These are phyloP conservation scores for Sylvilagus floridanus DNA, from an alignment of 2,797 vertebrate species.

Conservation along the genomic window DNA sequence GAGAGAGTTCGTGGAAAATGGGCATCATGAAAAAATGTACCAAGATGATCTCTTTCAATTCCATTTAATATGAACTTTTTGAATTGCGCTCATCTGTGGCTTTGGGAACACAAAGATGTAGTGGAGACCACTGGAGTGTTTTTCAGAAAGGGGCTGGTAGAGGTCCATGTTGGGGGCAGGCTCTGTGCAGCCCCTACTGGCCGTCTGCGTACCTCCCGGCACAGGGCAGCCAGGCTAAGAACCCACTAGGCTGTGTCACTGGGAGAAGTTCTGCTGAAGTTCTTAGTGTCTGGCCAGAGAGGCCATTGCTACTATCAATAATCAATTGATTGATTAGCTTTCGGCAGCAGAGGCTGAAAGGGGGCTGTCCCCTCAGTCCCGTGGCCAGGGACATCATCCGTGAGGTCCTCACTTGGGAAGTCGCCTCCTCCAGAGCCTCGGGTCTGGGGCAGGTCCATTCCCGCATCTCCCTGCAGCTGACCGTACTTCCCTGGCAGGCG, in stretches of 20 bases:
- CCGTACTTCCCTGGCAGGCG: background rate
- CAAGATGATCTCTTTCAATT: no score
- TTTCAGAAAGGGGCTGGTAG: background rate
- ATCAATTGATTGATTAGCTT: no score
- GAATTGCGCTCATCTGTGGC: rapidly evolving
- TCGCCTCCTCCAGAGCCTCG: background rate
- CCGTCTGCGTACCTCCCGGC: background rate
- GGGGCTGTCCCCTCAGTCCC: background rate
- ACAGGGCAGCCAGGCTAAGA: background rate
- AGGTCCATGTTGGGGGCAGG: no score
- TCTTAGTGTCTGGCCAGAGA: background rate
- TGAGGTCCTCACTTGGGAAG: rapidly evolving
- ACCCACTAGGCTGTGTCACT: background rate
- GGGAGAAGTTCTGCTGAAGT: no score
- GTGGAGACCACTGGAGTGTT: background rate
- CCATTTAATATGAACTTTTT: no score
- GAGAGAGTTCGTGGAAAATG: no score
- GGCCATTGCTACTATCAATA: background rate
- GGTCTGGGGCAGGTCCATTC: no score
- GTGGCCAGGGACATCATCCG: rapidly evolving
- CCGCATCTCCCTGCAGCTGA: rapidly evolving
- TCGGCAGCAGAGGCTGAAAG: background rate
- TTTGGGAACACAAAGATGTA: background rate
- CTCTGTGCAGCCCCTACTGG: background rate
- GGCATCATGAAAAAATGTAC: no score